Evolutionary conservation across 92 coral and sea anemone species (phyloP).

Genomic region (Epizoanthus ramosus): DNA sequence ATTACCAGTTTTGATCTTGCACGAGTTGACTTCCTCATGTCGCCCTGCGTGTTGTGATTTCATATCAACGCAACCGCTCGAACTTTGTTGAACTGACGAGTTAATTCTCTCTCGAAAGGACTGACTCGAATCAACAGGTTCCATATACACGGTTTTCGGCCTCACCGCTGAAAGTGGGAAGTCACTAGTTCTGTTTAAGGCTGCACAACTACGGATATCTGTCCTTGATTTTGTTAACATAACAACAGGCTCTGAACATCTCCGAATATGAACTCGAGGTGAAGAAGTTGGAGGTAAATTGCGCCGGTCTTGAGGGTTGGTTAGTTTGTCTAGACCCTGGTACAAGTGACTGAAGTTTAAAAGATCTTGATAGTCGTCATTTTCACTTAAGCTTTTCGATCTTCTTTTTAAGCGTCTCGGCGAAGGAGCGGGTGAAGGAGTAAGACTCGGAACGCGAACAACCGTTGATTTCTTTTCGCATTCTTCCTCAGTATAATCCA

Average conservation of each 20-base stretch:
- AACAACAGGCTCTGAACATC: constrained; percentile 24
- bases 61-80: neutral
- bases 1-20: neutral
- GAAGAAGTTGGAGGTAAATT: constrained; percentile 9
- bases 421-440: constrained; percentile 19
- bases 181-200: neutral
- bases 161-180: neutral
- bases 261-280: neutral
- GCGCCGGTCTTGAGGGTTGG: neutral
- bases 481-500: constrained; percentile 29
- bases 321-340: constrained; percentile 2
- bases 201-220: neutral
- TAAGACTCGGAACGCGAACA: neutral
- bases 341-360: neutral
- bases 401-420: constrained; percentile 14
- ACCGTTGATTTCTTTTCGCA: neutral
- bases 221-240: constrained; percentile 11
- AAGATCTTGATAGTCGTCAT: constrained; percentile 34
- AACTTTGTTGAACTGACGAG: neutral
- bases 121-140: constrained; percentile 22
- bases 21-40: neutral
- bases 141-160: constrained; percentile 11
- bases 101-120: constrained; percentile 31
- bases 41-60: neutral
- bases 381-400: constrained; percentile 28